Evolutionary conservation across 2,797 vertebrate species (phyloP).

Genomic region (Lepidocolaptes lacrymiger): DNA sequence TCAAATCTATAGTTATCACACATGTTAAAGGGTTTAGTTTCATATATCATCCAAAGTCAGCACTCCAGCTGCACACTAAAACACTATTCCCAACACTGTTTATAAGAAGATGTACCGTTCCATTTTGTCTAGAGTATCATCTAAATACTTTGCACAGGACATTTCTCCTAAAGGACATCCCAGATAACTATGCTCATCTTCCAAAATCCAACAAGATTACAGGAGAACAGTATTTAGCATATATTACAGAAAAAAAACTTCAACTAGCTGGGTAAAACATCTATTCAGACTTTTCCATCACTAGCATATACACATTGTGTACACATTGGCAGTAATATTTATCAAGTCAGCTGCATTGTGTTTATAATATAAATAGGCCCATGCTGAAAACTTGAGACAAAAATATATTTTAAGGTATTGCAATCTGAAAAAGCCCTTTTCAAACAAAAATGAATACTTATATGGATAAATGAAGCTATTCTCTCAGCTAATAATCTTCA

Average conservation of each 20-base stretch:
- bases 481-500: background rate
- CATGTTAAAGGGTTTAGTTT: background rate
- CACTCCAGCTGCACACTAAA: background rate
- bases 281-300: background rate
- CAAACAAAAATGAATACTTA: background rate
- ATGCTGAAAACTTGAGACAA: background rate
- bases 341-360: background rate
- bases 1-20: background rate
- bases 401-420: background rate
- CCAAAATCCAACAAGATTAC: background rate
- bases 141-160: background rate
- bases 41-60: background rate
- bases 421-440: background rate
- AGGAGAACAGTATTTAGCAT: background rate
- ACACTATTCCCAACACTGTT: background rate
- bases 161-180: background rate
- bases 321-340: background rate
- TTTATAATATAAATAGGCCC: background rate
- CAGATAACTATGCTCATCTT: background rate
- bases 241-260: background rate
- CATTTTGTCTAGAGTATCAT: background rate
- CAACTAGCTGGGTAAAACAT: background rate
- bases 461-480: background rate
- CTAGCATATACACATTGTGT: background rate
- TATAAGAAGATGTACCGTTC: background rate